These are phyloP conservation scores for Lophura nycthemera DNA, from an alignment of 2,113 vertebrate species.

Conservation along the genomic window DNA sequence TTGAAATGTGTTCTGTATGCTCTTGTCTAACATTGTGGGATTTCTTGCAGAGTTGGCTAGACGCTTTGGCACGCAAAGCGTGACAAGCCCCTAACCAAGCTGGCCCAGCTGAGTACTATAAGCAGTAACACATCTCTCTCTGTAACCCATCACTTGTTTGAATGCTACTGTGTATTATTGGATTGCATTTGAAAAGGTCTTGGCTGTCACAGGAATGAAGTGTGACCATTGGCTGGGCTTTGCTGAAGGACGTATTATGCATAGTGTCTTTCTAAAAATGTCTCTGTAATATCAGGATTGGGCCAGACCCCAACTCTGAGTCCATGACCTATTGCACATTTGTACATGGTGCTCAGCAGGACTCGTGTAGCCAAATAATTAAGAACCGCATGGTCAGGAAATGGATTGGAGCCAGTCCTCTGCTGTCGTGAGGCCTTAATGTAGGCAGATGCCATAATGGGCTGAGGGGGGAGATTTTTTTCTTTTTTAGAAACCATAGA, in stretches of 20 bases:
- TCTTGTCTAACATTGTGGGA: conserved; percentile 61
- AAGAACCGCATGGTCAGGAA: conserved; percentile 51
- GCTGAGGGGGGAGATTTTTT: neutral
- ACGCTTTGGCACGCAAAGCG: conserved; percentile 60
- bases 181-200: conserved; percentile 59
- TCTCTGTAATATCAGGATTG: conserved; percentile 56
- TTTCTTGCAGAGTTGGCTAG: conserved; percentile 70
- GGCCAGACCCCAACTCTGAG: conserved; percentile 46
- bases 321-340: conserved; percentile 58
- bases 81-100: conserved; percentile 54
- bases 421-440: neutral
- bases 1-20: conserved; percentile 50
- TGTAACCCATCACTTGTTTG: conserved; percentile 51
- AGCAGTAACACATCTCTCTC: conserved; percentile 55
- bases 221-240: conserved; percentile 63
- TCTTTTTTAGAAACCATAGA: neutral
- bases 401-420: conserved; percentile 50
- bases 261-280: conserved; percentile 58
- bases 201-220: conserved; percentile 65
- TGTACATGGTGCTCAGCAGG: conserved; percentile 47
- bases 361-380: conserved; percentile 55
- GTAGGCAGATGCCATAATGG: conserved; percentile 31
- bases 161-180: conserved; percentile 72
- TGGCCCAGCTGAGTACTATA: conserved; percentile 43
- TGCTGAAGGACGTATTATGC: conserved; percentile 42